phyloP scores from a whole-genome alignment of 2,113 vertebrate species.

The Tinamus guttatus region DNA sequence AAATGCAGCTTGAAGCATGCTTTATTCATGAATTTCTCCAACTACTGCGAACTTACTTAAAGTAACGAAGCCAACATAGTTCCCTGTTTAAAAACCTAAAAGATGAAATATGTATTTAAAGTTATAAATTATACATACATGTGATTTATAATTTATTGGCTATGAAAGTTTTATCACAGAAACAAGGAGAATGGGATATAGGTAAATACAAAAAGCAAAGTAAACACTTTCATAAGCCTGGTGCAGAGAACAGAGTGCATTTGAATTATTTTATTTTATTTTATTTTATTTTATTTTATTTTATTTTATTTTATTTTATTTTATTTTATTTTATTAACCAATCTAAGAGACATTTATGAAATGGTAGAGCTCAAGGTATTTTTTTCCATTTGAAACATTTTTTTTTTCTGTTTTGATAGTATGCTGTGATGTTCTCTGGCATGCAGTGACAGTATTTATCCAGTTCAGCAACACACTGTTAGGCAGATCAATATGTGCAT shows the following conservation, averaged over 20 bases:
- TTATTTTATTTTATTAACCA: neutral
- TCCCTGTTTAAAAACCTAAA: constrained; percentile 73
- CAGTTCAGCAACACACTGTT: constrained; percentile 37
- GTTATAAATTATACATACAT: constrained; percentile 79
- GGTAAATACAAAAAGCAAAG: constrained; percentile 70
- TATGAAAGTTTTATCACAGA: constrained; percentile 81
- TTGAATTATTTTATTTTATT: neutral
- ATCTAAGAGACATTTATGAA: neutral
- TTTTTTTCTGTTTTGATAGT: constrained; percentile 24
- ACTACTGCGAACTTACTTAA: constrained; percentile 72
- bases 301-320: neutral
- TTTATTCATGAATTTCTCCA: constrained; percentile 81
- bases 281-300: neutral
- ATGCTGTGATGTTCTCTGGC: constrained; percentile 20
- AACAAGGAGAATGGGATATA: constrained; percentile 70
- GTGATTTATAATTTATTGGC: constrained; percentile 78
- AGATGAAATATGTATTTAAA: constrained; percentile 84
- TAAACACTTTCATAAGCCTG: constrained; percentile 61
- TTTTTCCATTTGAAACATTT: neutral
- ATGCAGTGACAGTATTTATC: neutral
- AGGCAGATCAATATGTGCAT: neutral
- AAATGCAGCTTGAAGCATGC: constrained; percentile 74
- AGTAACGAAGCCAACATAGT: constrained; percentile 71
- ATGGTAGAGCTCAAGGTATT: neutral
- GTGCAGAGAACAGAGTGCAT: constrained; percentile 17